These are phyloP conservation scores for Capreolus pygargus DNA, from an alignment of 2,113 vertebrate genomes.

Conservation along the genomic window DNA sequence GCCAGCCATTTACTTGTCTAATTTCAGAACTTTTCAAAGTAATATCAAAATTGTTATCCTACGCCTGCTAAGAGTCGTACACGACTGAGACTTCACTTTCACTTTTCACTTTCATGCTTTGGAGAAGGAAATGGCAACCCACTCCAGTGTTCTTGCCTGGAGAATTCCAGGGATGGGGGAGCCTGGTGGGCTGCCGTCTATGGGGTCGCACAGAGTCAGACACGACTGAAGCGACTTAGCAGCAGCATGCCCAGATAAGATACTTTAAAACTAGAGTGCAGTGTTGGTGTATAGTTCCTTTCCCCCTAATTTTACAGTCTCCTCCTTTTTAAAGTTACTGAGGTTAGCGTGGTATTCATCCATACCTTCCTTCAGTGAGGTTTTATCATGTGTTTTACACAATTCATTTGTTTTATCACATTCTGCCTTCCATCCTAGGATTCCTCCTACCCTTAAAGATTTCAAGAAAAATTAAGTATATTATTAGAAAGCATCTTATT, in stretches of 20 bases:
- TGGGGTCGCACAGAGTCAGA: too few species aligned
- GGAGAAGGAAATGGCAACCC: too few species aligned
- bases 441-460: background rate
- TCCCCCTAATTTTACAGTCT: background rate
- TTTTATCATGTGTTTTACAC: background rate
- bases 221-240: too few species aligned
- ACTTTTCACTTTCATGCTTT: too few species aligned
- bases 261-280: background rate
- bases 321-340: background rate
- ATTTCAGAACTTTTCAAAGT: background rate
- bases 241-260: background rate
- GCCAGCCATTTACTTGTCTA: background rate
- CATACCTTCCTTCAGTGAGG: background rate
- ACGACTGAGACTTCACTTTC: too few species aligned
- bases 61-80: too few species aligned
- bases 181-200: too few species aligned
- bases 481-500: background rate
- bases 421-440: background rate
- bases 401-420: background rate
- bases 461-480: background rate
- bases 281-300: background rate
- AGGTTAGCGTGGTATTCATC: background rate
- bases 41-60: background rate
- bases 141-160: too few species aligned
- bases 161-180: too few species aligned